Evolutionary conservation across 2,113 vertebrate species (phyloP).

Genomic region (human): GRCh38 chr5:127897001-127897500

Average conservation of each 20-base stretch:
- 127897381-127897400: not conserved
- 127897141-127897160: not conserved
- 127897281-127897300: not conserved
- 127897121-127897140: not conserved
- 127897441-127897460: not conserved
- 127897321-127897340: not conserved
- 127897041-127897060: not conserved
- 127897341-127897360: not conserved
- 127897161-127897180: not conserved
- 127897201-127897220: not conserved
- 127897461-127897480: not conserved
- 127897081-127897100: not conserved
- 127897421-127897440: conserved; percentile 22
- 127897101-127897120: conserved; percentile 5
- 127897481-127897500: not conserved
- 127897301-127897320: not conserved
- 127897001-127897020: conserved; percentile 1
- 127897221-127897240: not conserved
- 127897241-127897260: conserved; percentile 8
- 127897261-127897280: not conserved
- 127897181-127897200: not conserved
- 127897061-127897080: not conserved
- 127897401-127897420: not conserved
- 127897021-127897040: not conserved
- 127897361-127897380: not conserved